Conservation (phyloP, 2,113 vertebrate genomes). For the Paedocypris sp. region DNA sequence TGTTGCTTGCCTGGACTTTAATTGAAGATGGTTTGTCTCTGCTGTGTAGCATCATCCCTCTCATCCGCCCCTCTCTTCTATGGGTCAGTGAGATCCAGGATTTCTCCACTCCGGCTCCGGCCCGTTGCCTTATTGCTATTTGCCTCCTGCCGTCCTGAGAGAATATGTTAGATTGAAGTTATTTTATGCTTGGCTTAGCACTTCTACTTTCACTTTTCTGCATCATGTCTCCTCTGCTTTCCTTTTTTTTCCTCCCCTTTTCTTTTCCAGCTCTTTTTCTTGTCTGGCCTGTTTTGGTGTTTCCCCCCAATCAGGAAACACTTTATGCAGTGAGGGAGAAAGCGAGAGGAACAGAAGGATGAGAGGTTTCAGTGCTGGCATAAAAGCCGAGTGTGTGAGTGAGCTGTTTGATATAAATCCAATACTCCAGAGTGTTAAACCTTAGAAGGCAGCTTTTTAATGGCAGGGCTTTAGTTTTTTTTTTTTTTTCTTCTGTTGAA, state of each 20-base stretch:
- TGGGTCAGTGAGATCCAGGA: conserved; percentile 56
- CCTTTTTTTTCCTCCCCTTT: conserved; percentile 23
- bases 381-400: conserved; percentile 45
- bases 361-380: conserved; percentile 42
- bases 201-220: conserved; percentile 65
- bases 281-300: conserved; percentile 37
- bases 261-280: too few relatives aligned
- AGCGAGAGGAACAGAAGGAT: background rate
- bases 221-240: conserved; percentile 51
- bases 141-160: conserved; percentile 53
- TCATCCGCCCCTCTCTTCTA: conserved; percentile 55
- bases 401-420: conserved; percentile 43
- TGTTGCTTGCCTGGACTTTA: conserved; percentile 58
- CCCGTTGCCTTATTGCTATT: conserved; percentile 50
- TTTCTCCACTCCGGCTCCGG: conserved; percentile 45
- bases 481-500: too few relatives aligned
- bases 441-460: background rate
- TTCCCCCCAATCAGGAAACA: conserved; percentile 54
- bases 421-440: background rate
- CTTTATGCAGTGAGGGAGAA: conserved; percentile 50
- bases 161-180: conserved; percentile 62
- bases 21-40: conserved; percentile 64
- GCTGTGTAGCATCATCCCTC: conserved; percentile 35
- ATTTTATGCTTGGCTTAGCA: conserved; percentile 64
- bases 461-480: background rate